Base-by-base conservation (phyloP, 92 coral and sea anemone species). In the Phymanthus crucifer region DNA sequence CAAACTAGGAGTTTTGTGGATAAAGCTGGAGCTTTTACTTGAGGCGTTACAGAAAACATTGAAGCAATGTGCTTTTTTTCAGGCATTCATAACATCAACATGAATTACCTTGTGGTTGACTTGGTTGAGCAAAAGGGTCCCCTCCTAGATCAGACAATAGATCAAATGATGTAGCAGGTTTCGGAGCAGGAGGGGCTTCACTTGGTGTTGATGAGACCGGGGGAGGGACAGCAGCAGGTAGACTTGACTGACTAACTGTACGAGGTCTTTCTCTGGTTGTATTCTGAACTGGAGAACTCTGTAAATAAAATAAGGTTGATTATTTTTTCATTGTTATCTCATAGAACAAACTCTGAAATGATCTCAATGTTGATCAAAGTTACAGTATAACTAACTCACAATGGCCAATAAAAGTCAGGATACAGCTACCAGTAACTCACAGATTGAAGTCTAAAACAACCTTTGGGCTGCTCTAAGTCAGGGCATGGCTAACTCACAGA, bases 71-170 rank as follows among this genome's bases (percentile, higher is more conserved):
- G n/a, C n/a, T n/a, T n/a, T n/a, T n/a, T n/a, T n/a, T n/a, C n/a
- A n/a, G n/a, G n/a, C n/a, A n/a, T n/a, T n/a, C n/a, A n/a, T n/a
- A n/a, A n/a, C n/a, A 50, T 50, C 21, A 50, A 50, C 0, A 21
- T 9, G 57, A 21, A 54, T 38, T 65, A 83, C 84, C 91, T 83
- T 79, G 83, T 7, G 75, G 38, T 50, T 79, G 87, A 57, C 82
- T 86, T 84, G 93, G 87, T 40, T 93, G 98, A 43, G 92, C 98
- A 96, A 96, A 96, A 23, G 99, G 99, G 68, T 96, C 99, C 33
- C 98, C 97, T 10, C 99, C 99, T 32, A 96, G 81, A 78, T 96
- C 99, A 35, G 96, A 91, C 58, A 96, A 85, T 43, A 96, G 78
- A 79, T 96, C 99, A 76, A 85, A 83, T 32, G 91, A 80, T 32